phyloP scores from a whole-genome alignment of 2,888 invertebrate species.

The Chloroclystis v-ata region DNA sequence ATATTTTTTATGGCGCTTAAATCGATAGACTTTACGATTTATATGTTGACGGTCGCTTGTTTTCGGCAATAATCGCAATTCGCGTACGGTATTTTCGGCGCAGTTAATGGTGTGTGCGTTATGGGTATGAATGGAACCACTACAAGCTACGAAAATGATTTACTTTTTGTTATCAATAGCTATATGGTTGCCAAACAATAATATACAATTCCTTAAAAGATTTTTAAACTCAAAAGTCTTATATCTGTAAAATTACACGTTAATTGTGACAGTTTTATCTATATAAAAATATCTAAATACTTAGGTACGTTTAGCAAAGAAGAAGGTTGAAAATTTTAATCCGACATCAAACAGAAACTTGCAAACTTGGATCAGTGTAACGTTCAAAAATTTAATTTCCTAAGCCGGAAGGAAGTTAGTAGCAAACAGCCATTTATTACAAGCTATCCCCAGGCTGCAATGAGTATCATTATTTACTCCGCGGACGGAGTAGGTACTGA shows the following conservation, averaged over 20 bases:
- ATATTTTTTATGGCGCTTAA: conserved; percentile 43
- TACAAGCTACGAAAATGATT: neutral
- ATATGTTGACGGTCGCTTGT: conserved; percentile 29
- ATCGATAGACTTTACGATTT: conserved; percentile 31
- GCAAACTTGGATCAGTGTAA: neutral
- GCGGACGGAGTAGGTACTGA: conserved; percentile 3
- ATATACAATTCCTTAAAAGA: no score
- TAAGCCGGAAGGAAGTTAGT: neutral
- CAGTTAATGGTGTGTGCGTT: neutral
- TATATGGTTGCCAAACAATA: neutral
- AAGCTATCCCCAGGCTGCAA: conserved; percentile 2
- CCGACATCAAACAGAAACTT: neutral
- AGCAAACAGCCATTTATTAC: conserved; percentile 1
- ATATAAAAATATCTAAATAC: no score
- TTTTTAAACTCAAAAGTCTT: no score
- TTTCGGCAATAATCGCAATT: conserved; percentile 18
- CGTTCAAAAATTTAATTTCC: neutral
- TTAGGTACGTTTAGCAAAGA: no score
- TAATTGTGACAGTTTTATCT: no score
- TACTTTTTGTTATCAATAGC: neutral
- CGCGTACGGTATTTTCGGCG: conserved; percentile 10
- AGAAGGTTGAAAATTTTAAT: no score
- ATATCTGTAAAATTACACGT: no score
- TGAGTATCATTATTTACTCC: conserved; percentile 13
- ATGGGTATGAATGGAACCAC: neutral